Evolutionary conservation across 2,888 invertebrate genomes (phyloP), one percentile per base, ranked within the genome.

Genomic region (Abrostola tripartita): DNA sequence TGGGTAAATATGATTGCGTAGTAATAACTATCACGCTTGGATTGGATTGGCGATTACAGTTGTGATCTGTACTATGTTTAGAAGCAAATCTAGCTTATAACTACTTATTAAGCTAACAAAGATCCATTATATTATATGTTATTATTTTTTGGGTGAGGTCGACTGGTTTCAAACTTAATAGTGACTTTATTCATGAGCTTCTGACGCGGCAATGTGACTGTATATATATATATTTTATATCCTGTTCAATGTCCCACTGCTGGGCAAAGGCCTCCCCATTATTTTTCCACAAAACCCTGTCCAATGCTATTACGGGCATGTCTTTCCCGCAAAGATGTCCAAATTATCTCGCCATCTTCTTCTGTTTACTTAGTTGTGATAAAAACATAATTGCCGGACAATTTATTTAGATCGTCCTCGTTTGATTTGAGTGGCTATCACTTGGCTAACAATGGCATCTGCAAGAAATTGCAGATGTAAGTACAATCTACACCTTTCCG

Each of bases 381-480:
- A 49, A 35, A 42, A 41, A 55, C n/a, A 42, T 44, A 38, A 50
- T 55, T 61, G 14, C 6, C 52, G 44, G 35, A 10, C 5, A 49
- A 50, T 41, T 10, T 62, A 57, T 54, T 49, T 6, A 4, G 5
- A 5, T 9, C 5, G 14, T 42, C 9, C 37, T 44, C n/a, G 47
- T 52, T 59, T 6, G 9, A 59, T 61, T 59, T 49, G 14, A 65
- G 55, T 51, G 35, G 52, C 37, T 55, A 57, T 50, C 57, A 50
- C 47, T 58, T 52, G 36, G 24, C 10, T 40, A 24, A 62, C 42
- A 49, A 37, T 6, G 37, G 49, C 38, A 40, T 47, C 60, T 51
- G 49, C 37, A 64, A 68, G 64, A 58, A 68, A 68, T 68, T 71
- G 60, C 36, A 58, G 68, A 35, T 61, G 68, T 58, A 68, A 68